Conservation (phyloP, 2,113 vertebrate genomes). For the Eonycteris spelaea region DNA sequence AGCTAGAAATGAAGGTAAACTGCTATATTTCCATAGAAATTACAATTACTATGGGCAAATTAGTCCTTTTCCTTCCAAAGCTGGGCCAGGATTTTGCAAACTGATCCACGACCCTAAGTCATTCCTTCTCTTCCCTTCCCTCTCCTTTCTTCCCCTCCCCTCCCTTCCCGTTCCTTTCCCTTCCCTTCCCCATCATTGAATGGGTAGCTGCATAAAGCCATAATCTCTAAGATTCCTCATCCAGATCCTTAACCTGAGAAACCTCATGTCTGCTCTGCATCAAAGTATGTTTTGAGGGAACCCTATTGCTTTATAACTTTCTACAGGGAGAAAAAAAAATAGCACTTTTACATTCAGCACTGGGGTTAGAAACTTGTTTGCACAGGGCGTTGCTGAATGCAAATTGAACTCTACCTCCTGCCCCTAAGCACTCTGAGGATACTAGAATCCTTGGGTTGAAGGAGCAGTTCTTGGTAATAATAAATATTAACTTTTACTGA, state of each 20-base stretch:
- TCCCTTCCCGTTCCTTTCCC: too few relatives aligned
- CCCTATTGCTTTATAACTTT: not conserved
- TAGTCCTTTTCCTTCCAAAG: not conserved
- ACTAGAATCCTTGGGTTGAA: not conserved
- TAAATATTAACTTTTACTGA: not conserved
- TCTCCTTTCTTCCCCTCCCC: too few relatives aligned
- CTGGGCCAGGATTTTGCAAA: not conserved
- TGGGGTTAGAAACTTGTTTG: not conserved
- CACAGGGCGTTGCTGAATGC: not conserved
- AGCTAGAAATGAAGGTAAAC: conserved; percentile 95
- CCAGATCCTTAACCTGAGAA: not conserved
- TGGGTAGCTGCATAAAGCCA: not conserved
- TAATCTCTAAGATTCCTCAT: not conserved
- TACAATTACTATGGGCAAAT: not conserved
- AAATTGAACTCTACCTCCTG: not conserved
- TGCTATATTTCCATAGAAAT: not conserved
- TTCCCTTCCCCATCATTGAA: not conserved
- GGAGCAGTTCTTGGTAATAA: not conserved
- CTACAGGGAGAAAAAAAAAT: not conserved
- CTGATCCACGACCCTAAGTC: not conserved
- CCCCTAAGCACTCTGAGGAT: not conserved
- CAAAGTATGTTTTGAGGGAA: not conserved
- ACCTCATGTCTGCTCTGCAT: not conserved
- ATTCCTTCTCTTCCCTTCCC: not conserved
- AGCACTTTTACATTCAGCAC: not conserved